Evolutionary conservation across 2,888 invertebrate species (phyloP), one percentile per base, ranked within the genome.

Genomic region (Xestia sexstrigata): DNA sequence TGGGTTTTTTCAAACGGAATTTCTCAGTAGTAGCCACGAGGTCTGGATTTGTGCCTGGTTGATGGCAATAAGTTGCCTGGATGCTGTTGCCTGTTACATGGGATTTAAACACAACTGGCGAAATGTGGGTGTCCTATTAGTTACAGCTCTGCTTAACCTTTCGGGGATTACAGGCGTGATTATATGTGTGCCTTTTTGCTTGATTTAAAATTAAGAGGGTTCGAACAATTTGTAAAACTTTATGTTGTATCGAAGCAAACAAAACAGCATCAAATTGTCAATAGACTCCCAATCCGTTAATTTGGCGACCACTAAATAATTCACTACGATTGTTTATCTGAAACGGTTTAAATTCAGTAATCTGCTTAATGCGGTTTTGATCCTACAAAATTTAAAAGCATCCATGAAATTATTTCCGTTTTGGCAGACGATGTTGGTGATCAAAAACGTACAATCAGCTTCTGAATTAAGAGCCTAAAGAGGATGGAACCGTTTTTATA

Each of bases 331-430:
- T 82, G 83, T 86, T 87, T 85, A 79, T 85, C 70, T 82, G 78
- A 69, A 87, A 82, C 82, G 80, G 81, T 87, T 86, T 78, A 70
- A 84, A 83, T 87, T 82, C 87, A 74, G 82, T 88, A 88, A 90
- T 87, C 86, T 76, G 80, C 70, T 86, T 79, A 85, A 86, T 81
- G 89, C 74, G 90, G 85, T 86, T 88, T 86, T 63, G 62, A 77
- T 81, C 67, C 77, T 87, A 83, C 82, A 81, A 86, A 77, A 87
- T 88, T 87, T 82, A 78, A 86, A 85, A 76, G 26, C 69, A 52
- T 23, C 39, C 30, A 65, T 60, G 60, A 30, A 47, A 47, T 55
- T 20, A 60, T 30, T 39, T 60, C 8, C 15, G 47, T 39, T 76
- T 67, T 63, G 35, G 20, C 26, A 55, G 30, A 62, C 9, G 8